These are phyloP conservation scores for Podabrus alpinus DNA, from an alignment of 2,888 invertebrate species.

Conservation along the genomic window DNA sequence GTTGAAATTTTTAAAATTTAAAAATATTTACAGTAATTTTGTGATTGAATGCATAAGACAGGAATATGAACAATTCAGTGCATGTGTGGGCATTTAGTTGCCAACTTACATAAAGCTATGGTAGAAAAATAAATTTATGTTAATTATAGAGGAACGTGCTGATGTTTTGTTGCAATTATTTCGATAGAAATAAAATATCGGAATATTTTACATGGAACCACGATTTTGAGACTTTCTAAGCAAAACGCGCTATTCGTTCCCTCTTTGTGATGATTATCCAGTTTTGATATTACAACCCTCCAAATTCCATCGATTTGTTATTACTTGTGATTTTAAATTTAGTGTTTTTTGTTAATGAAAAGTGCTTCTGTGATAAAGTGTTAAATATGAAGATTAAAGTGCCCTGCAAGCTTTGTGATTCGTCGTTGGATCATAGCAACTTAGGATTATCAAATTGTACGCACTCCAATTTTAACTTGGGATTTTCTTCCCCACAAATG, in stretches of 20 bases:
- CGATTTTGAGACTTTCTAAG: neutral
- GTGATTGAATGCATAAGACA: conserved; percentile 5
- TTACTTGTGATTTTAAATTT: neutral
- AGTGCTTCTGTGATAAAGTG: neutral
- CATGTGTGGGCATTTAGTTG: conserved; percentile 15
- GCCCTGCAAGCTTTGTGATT: conserved; percentile 54
- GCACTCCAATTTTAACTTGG: conserved; percentile 42
- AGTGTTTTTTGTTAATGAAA: neutral
- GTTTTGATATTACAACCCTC: neutral
- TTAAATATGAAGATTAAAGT: conserved; percentile 49
- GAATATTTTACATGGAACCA: neutral
- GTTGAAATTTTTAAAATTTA: neutral
- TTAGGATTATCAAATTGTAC: conserved; percentile 47
- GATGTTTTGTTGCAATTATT: conserved; percentile 10
- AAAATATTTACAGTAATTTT: neutral
- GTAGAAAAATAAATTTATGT: conserved; percentile 15
- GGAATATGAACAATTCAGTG: conserved; percentile 14
- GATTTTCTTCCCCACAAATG: conserved; percentile 38
- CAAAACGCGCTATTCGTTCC: neutral
- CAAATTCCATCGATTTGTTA: neutral
- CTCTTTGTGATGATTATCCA: neutral
- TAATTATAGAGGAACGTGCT: conserved; percentile 14
- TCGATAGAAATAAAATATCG: neutral
- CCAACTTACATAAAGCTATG: neutral
- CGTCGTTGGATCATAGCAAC: conserved; percentile 47